Evolutionary conservation across 2,888 invertebrate genomes (phyloP).

Genomic region (Lasioglossum calceatum): DNA sequence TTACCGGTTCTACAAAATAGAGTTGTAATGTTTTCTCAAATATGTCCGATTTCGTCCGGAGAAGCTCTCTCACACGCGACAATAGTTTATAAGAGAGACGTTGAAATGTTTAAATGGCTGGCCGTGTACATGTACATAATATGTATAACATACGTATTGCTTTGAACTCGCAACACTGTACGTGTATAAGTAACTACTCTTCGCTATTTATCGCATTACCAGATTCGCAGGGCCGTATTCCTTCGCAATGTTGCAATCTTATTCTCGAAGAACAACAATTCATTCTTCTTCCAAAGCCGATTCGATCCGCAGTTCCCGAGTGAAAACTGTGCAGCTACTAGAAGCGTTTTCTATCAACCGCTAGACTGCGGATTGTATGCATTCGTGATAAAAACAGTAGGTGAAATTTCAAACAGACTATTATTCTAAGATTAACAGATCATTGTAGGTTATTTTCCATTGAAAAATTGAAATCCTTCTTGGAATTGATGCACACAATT

Average conservation of each 20-base stretch:
- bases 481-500: neutral
- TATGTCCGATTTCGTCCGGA: neutral
- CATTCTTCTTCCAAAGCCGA: neutral
- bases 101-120: slow-evolving; percentile 2
- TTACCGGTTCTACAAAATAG: neutral
- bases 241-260: neutral
- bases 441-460: neutral
- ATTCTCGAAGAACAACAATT: neutral
- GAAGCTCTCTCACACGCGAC: neutral
- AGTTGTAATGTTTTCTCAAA: neutral
- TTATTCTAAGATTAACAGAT: neutral
- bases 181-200: slow-evolving; percentile 3
- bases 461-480: too few relatives aligned
- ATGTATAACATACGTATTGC: slow-evolving; percentile 35
- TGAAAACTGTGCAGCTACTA: neutral
- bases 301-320: neutral
- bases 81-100: neutral
- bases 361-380: neutral
- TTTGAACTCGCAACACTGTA: slow-evolving; percentile 38
- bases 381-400: neutral
- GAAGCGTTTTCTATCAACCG: neutral
- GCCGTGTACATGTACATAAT: neutral
- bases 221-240: neutral
- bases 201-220: slow-evolving; percentile 22
- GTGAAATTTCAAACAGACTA: neutral